A percentile compares a stretch with the other conserved stretches of the same genome.
Conservation (phyloP, 2,888 invertebrate species). For the Pharmacophagus antenor region DNA sequence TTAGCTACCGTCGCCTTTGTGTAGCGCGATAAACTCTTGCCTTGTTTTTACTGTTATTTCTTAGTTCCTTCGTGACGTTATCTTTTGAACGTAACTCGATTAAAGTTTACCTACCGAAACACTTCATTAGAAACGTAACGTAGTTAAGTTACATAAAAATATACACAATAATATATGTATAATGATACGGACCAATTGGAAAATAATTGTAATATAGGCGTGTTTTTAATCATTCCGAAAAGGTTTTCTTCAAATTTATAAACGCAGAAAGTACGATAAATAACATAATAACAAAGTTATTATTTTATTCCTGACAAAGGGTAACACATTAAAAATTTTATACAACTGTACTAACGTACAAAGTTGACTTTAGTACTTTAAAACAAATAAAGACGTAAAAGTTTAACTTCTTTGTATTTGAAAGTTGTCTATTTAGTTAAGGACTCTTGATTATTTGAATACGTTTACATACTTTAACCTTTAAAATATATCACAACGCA, state of each 20-base stretch:
- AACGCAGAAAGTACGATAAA: no score
- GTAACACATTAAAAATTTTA: background rate
- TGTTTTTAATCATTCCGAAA: no score
- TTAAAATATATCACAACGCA: background rate
- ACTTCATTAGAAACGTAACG: background rate
- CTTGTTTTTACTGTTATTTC: background rate
- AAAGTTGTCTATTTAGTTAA: no score
- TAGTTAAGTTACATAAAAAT: no score
- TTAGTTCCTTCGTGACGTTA: background rate
- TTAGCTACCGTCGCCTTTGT: conserved; percentile 20
- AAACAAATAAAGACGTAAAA: background rate
- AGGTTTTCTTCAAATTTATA: no score
- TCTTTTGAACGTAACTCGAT: background rate
- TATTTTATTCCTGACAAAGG: no score
- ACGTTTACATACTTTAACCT: background rate
- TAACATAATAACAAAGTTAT: no score
- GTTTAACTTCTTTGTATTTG: no score
- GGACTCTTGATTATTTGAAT: background rate
- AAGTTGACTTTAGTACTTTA: background rate
- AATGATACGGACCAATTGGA: no score
- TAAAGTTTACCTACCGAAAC: background rate
- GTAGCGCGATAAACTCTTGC: background rate
- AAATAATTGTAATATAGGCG: no score
- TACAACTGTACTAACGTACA: background rate
- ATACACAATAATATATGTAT: no score